Percentiles rank a stretch among this genome's conserved stretches.
Conservation (phyloP, 1,140 invertebrate genomes). For the Lordiphosa collinella region DNA sequence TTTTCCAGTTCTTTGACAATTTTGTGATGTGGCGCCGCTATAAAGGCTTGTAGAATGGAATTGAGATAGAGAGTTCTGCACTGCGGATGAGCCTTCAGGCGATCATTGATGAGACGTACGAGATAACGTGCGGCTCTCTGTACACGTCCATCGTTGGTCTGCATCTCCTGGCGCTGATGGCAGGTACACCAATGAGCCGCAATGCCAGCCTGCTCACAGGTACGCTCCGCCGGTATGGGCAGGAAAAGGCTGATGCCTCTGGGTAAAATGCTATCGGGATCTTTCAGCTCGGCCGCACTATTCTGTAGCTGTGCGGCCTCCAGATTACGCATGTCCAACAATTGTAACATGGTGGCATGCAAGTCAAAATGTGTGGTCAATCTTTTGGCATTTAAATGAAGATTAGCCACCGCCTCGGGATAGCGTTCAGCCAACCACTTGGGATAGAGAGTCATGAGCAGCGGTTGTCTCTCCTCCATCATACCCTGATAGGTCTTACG, state of each 20-base stretch:
- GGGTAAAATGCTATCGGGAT: conserved; percentile 58
- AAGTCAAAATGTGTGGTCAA: conserved; percentile 92
- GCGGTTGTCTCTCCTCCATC: conserved; percentile 90
- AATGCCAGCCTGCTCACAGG: conserved; percentile 87
- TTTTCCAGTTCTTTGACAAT: conserved; percentile 78
- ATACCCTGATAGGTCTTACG: conserved; percentile 86
- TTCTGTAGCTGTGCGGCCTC: conserved; percentile 50
- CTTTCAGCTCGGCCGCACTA: conserved; percentile 44
- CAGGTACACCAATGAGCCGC: conserved; percentile 92
- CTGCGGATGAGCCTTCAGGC: conserved; percentile 82
- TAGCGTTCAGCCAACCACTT: conserved; percentile 84
- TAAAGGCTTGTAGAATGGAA: conserved; percentile 67
- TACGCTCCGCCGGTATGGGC: conserved; percentile 85
- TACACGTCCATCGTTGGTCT: conserved; percentile 80
- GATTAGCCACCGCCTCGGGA: conserved; percentile 83
- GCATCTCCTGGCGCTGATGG: conserved; percentile 82
- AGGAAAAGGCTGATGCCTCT: conserved; percentile 89
- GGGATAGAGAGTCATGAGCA: conserved; percentile 88
- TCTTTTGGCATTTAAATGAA: conserved; percentile 86
- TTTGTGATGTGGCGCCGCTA: conserved; percentile 64
- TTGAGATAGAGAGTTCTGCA: conserved; percentile 81
- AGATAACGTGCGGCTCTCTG: conserved; percentile 81
- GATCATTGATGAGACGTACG: conserved; percentile 83
- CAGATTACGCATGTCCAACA: conserved; percentile 81
- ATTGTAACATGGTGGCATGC: conserved; percentile 84